Conservation (phyloP, 1,140 invertebrate genomes). For the Drosophila parvula region DNA sequence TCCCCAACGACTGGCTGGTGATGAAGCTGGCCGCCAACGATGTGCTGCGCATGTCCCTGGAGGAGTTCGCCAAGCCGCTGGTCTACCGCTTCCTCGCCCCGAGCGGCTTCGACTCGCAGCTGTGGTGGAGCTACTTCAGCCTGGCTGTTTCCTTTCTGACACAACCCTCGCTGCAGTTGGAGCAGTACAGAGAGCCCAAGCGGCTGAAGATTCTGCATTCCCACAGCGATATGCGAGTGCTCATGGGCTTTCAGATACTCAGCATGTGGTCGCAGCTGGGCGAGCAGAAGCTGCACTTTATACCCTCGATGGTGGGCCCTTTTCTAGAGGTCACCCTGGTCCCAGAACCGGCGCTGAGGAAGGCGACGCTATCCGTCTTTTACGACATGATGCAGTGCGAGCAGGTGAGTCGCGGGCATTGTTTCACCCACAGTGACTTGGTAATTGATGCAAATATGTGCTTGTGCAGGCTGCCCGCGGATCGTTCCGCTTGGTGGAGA, state of each 20-base stretch:
- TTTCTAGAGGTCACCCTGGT: constrained; percentile 97
- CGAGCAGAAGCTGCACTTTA: constrained; percentile 91
- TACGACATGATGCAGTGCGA: constrained; percentile 99
- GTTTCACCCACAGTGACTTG: neutral
- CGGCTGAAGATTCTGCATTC: constrained; percentile 91
- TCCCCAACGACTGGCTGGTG: constrained; percentile 96
- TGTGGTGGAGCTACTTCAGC: constrained; percentile 96
- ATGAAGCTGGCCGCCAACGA: constrained; percentile 96
- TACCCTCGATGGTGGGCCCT: constrained; percentile 96
- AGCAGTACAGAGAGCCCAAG: constrained; percentile 92
- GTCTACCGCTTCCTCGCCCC: constrained; percentile 92
- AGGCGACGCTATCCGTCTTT: constrained; percentile 96
- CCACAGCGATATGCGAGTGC: constrained; percentile 95
- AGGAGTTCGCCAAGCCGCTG: constrained; percentile 94
- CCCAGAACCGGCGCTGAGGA: constrained; percentile 93
- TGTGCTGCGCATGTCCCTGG: constrained; percentile 93
- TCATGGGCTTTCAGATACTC: constrained; percentile 96
- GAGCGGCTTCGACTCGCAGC: constrained; percentile 87
- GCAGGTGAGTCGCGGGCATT: constrained; percentile 85
- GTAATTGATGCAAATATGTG: constrained; percentile 5
- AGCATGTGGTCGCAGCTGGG: constrained; percentile 97
- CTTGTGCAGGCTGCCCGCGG: constrained; percentile 81
- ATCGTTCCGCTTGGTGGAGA: constrained; percentile 93
- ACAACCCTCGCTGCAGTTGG: constrained; percentile 93
- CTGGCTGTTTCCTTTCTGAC: constrained; percentile 94